Base-by-base conservation (phyloP, 2,888 invertebrate genomes). In the Tetranychus piercei region DNA sequence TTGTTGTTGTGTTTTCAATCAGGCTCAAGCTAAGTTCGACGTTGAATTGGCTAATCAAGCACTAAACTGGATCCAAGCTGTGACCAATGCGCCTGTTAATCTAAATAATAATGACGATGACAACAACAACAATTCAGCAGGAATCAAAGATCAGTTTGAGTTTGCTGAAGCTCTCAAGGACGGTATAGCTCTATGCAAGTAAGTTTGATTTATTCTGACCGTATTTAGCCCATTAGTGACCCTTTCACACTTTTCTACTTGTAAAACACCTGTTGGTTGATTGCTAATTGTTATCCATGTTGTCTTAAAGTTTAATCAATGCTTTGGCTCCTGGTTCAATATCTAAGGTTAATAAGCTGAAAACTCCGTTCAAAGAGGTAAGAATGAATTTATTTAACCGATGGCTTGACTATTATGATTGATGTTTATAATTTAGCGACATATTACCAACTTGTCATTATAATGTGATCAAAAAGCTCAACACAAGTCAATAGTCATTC, bases 21-120 rank as follows among this genome's bases (percentile, higher is more conserved):
- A 84, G 84, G 82, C 84, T 74, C 83, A 84, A 78, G 84, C 84
- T 45, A 83, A 85, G 77, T 85, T 85, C 79, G 82, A 81, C 77
- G 77, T 84, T 75, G 81, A 82, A 69, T 82, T 84, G 77, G 84
- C 84, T 1, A 79, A 81, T 72, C 83, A 84, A 78, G 83, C 82
- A 1, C 78, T 84, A 71, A 79, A 80, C 6, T 85, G 85, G 85
- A 81, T 85, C n/a, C 82, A 83, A 78, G 81, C 81, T 18, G 82
- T 83, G 6, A 79, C 82, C 18, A 80, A 79, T 9, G 77, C 80
- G 72, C 78, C 80, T 71, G 76, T 83, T 67, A 81, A 81, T 64
- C 78, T 81, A 70, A 80, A 81, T 20, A 79, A 79, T 66, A 34
- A 78, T 79, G 79, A 79, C 74, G 15, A 55, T 55, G 15, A 55